Percentiles rank a stretch among this genome's conserved stretches.
Conservation (phyloP, 2,113 vertebrate species). For the Amphilophus citrinellus region DNA sequence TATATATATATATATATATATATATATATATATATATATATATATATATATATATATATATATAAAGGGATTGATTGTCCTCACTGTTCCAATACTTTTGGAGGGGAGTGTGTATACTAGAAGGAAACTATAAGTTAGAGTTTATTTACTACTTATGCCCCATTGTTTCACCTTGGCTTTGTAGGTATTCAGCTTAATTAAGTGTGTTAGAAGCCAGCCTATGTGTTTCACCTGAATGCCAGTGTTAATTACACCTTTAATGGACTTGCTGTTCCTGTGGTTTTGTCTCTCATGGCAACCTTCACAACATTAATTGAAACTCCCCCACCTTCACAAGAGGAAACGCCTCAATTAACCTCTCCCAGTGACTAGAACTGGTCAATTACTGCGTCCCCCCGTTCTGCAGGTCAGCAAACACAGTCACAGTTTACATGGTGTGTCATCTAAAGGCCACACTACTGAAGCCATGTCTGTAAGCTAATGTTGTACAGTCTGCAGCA, state of each 20-base stretch:
- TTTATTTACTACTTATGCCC: neutral
- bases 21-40: too few relatives aligned
- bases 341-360: slow-evolving; percentile 76
- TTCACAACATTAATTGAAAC: slow-evolving; percentile 77
- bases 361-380: slow-evolving; percentile 60
- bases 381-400: slow-evolving; percentile 52
- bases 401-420: slow-evolving; percentile 60
- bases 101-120: too few relatives aligned
- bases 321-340: slow-evolving; percentile 61
- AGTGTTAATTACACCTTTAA: slow-evolving; percentile 74
- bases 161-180: slow-evolving; percentile 31
- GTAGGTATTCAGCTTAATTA: slow-evolving; percentile 40
- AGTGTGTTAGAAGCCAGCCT: slow-evolving; percentile 46
- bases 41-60: too few relatives aligned
- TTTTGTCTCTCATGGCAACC: slow-evolving; percentile 66
- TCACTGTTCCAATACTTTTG: too few relatives aligned
- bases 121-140: neutral
- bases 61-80: too few relatives aligned
- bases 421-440: slow-evolving; percentile 28
- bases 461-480: slow-evolving; percentile 3
- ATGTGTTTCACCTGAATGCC: slow-evolving; percentile 57
- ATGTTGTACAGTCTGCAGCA: neutral
- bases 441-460: slow-evolving; percentile 37
- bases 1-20: too few relatives aligned
- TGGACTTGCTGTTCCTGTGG: slow-evolving; percentile 67